Conservation (phyloP, 2,797 vertebrate species). For the Myotis myotis region DNA sequence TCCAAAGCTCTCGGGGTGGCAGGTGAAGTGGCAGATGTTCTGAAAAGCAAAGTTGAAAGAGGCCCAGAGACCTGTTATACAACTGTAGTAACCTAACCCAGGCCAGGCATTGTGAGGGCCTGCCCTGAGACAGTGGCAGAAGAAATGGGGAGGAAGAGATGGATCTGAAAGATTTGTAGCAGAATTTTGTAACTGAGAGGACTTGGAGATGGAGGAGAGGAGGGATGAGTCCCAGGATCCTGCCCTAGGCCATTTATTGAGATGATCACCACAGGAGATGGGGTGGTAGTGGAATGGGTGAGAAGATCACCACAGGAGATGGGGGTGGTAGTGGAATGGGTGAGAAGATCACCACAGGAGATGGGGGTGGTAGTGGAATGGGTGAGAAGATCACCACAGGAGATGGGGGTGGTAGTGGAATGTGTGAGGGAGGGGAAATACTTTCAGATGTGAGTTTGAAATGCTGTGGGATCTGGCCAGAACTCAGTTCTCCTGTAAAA, state of each 20-base stretch:
- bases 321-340: background rate
- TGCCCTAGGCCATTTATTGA: background rate
- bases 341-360: no score
- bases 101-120: background rate
- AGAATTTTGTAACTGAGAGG: background rate
- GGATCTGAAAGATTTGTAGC: background rate
- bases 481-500: background rate
- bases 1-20: background rate
- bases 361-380: no score
- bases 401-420: background rate
- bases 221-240: background rate
- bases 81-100: background rate
- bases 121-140: background rate
- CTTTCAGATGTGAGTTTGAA: background rate
- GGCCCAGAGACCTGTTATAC: background rate
- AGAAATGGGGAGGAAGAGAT: background rate
- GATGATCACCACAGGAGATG: background rate
- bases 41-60: background rate
- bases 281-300: background rate
- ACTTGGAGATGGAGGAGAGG: background rate
- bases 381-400: no score
- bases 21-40: background rate
- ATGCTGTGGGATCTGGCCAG: background rate
- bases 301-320: no score
- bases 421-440: background rate